Conservation (phyloP, 2,888 invertebrate species). For the Drosophila ezoana region DNA sequence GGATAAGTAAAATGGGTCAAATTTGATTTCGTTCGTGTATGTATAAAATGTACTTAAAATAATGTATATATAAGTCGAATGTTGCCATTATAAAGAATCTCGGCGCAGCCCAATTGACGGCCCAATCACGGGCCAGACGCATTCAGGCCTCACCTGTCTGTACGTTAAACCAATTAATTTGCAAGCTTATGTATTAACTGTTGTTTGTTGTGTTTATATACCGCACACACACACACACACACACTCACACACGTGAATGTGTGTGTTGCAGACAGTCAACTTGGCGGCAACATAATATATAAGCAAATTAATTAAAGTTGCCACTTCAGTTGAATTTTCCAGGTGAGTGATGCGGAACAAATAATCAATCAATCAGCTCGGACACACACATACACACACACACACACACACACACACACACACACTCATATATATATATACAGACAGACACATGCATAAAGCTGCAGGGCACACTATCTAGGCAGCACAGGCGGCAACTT, state of each 20-base stretch:
- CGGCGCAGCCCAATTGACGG: slow-evolving; percentile 28
- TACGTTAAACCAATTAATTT: slow-evolving; percentile 58
- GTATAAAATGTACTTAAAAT: not conserved
- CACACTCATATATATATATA: not conserved
- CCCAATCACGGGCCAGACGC: slow-evolving; percentile 42
- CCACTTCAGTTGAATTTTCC: slow-evolving; percentile 84
- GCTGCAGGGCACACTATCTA: slow-evolving; percentile 71
- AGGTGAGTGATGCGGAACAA: slow-evolving; percentile 85
- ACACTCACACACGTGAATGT: not conserved
- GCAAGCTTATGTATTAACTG: slow-evolving; percentile 53
- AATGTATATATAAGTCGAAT: slow-evolving; percentile 7
- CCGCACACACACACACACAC: slow-evolving; percentile 5
- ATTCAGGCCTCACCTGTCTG: slow-evolving; percentile 31
- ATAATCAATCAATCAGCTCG: slow-evolving; percentile 84
- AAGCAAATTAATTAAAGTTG: slow-evolving; percentile 83
- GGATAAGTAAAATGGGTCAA: slow-evolving; percentile 11
- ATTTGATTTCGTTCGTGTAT: slow-evolving; percentile 25
- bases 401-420: slow-evolving; percentile 9
- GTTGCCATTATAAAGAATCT: slow-evolving; percentile 48
- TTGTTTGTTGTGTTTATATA: slow-evolving; percentile 41
- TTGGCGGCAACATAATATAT: slow-evolving; percentile 62
- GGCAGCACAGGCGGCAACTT: slow-evolving; percentile 66
- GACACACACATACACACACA: slow-evolving; percentile 43
- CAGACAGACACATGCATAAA: slow-evolving; percentile 43
- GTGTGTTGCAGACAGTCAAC: slow-evolving; percentile 31